Percentiles rank a stretch among this genome's conserved stretches.
Evolutionary conservation across 2,113 vertebrate genomes (phyloP).

Genomic region (Barnardius zonarius): DNA sequence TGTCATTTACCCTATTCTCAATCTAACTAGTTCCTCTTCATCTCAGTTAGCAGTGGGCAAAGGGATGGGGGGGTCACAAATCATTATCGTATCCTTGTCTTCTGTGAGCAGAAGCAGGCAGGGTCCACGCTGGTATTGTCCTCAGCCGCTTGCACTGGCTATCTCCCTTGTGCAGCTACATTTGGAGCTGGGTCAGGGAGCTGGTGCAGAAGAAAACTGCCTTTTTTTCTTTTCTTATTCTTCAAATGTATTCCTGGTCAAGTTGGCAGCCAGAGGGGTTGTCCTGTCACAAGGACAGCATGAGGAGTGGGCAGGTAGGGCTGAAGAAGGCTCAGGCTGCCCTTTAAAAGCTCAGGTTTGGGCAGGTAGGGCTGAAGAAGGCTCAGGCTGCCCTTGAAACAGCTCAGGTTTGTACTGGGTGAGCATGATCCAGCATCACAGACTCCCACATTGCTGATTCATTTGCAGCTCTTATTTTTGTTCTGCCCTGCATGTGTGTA

Average conservation of each 20-base stretch:
- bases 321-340: not conserved
- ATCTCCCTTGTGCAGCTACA: not conserved
- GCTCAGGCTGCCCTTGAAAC: not conserved
- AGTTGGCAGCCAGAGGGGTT: not conserved
- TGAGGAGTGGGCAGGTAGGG: not conserved
- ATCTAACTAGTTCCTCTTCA: not conserved
- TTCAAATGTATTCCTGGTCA: not conserved
- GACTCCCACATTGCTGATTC: not conserved
- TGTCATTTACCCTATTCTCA: not conserved
- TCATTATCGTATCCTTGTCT: not conserved
- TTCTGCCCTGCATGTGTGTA: not conserved
- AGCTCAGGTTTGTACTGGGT: not conserved
- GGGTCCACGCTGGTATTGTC: accelerated
- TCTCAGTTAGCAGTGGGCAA: not conserved
- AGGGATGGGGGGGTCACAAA: not conserved
- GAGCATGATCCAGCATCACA: not conserved
- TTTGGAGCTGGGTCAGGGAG: not conserved
- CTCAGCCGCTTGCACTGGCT: not conserved
- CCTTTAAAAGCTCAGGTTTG: not conserved
- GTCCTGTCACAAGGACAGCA: not conserved
- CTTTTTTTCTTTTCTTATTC: not conserved
- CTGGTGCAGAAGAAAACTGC: not conserved
- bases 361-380: not conserved
- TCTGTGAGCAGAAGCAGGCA: not conserved
- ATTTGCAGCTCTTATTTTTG: not conserved